phyloP scores from a whole-genome alignment of 2,888 invertebrate genomes.

The Sympetrum striolatum region DNA sequence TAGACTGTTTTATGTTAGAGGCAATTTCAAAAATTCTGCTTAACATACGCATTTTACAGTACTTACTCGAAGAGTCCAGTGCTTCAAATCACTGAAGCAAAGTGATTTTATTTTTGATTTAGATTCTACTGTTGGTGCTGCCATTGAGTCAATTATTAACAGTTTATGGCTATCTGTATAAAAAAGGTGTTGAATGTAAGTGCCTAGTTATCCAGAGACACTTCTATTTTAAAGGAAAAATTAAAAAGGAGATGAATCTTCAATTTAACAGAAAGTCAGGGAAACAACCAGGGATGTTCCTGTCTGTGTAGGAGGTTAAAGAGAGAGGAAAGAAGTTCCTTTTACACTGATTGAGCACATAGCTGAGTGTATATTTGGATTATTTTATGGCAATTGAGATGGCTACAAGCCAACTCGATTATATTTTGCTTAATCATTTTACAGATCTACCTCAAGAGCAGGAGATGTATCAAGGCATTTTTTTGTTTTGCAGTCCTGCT shows the following conservation, averaged over 20 bases:
- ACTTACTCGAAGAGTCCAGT: constrained; percentile 19
- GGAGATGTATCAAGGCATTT: constrained; percentile 25
- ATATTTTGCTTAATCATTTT: constrained; percentile 41
- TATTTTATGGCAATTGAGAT: constrained; percentile 23
- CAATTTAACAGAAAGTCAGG: background rate
- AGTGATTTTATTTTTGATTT: background rate
- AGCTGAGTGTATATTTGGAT: constrained; percentile 21
- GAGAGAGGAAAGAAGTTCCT: constrained; percentile 37
- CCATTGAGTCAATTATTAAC: constrained; percentile 30
- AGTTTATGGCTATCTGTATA: constrained; percentile 36
- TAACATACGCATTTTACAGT: constrained; percentile 13
- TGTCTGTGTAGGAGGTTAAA: background rate
- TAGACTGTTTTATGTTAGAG: too few species aligned
- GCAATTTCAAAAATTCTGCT: too few species aligned
- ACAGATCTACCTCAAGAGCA: constrained; percentile 34
- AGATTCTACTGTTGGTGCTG: constrained; percentile 28
- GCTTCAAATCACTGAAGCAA: constrained; percentile 11
- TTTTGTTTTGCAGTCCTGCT: constrained; percentile 39
- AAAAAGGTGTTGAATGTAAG: background rate
- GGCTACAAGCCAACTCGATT: constrained; percentile 25
- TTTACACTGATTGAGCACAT: constrained; percentile 10
- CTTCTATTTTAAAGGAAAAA: background rate
- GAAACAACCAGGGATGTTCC: constrained; percentile 7
- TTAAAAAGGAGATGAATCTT: background rate
- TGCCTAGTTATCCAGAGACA: constrained; percentile 34